Percentiles rank a stretch among this genome's conserved stretches.
phyloP scores from a whole-genome alignment of 2,113 vertebrate species.

The Lagenorhynchus albirostris region DNA sequence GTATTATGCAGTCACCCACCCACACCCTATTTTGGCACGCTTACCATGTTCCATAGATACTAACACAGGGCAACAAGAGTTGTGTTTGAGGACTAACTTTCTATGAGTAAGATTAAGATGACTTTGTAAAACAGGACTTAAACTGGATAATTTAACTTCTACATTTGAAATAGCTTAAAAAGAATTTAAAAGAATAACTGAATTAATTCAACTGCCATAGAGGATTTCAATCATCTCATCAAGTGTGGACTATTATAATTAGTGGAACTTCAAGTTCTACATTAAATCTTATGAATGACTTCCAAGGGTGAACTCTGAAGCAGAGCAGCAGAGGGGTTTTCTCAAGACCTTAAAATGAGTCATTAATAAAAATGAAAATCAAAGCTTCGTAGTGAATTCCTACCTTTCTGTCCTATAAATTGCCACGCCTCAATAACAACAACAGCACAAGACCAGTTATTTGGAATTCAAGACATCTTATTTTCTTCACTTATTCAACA shows the following conservation, averaged over 20 bases:
- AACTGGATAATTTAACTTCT: neutral
- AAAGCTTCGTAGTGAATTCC: neutral
- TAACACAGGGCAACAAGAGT: neutral
- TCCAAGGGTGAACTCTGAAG: neutral
- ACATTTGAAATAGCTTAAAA: neutral
- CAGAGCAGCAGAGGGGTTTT: neutral
- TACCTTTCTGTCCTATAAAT: neutral
- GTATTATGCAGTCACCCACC: neutral
- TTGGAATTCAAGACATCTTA: neutral
- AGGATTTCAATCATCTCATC: neutral
- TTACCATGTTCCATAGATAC: neutral
- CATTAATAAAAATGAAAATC: neutral
- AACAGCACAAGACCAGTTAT: neutral
- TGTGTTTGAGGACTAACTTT: neutral
- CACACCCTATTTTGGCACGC: neutral
- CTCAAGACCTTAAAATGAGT: neutral
- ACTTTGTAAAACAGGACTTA: neutral
- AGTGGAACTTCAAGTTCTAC: slow-evolving; percentile 11
- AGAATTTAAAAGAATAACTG: slow-evolving; percentile 1
- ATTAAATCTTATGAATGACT: neutral
- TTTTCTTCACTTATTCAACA: neutral
- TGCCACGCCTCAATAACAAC: neutral
- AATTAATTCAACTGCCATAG: neutral
- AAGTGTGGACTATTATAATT: neutral
- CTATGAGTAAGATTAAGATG: neutral